phyloP scores from a whole-genome alignment of 2,113 vertebrate genomes.

The Scartelaos histophorus region DNA sequence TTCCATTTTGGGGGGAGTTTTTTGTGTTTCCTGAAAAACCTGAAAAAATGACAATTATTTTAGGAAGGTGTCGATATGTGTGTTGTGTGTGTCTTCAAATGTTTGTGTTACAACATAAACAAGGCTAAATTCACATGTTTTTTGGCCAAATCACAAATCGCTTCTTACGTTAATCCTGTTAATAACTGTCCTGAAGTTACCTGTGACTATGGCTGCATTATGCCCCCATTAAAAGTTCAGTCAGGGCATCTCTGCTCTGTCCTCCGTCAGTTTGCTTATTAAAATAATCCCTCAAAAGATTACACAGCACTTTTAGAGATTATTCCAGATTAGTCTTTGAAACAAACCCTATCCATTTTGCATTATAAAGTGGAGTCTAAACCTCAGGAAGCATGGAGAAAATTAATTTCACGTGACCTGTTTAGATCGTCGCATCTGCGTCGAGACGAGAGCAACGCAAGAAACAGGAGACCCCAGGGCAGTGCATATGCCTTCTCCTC shows the following conservation, averaged over 20 bases:
- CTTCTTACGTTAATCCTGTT: background rate
- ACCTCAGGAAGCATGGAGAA: slow-evolving; percentile 44
- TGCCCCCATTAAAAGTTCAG: background rate
- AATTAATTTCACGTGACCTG: slow-evolving; percentile 67
- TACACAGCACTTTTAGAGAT: slow-evolving; percentile 52
- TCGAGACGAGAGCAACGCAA: slow-evolving; percentile 9
- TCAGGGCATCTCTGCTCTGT: background rate
- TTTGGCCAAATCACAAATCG: background rate
- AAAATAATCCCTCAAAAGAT: slow-evolving; percentile 61
- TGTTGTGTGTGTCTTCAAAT: background rate
- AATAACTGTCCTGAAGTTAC: background rate
- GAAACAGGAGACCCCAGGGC: slow-evolving; percentile 37
- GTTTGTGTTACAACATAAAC: too few relatives aligned
- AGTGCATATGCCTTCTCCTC: slow-evolving; percentile 36
- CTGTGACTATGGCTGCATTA: background rate
- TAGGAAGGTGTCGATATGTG: too few relatives aligned
- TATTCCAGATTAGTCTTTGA: slow-evolving; percentile 58
- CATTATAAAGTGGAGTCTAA: slow-evolving; percentile 26
- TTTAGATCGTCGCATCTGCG: slow-evolving; percentile 55
- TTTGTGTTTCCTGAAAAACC: too few relatives aligned
- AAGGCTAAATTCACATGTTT: background rate
- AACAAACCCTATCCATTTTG: slow-evolving; percentile 51
- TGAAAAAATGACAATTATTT: too few relatives aligned
- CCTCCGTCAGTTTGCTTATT: background rate
- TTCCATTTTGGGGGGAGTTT: too few relatives aligned